These are phyloP conservation scores for Ailurus styani DNA, from an alignment of 2,113 vertebrate genomes.

Conservation along the genomic window DNA sequence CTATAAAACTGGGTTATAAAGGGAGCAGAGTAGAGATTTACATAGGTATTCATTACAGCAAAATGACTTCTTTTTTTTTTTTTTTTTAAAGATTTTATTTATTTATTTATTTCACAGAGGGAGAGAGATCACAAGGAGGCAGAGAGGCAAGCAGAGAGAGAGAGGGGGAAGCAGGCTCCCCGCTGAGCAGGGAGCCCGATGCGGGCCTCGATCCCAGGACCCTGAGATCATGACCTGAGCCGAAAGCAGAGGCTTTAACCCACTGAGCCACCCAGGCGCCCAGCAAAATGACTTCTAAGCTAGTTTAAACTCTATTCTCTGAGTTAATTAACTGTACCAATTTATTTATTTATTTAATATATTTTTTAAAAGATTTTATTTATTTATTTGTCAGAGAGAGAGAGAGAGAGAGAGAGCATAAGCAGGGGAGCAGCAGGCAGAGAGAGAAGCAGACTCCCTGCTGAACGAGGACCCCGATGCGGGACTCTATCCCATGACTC, in stretches of 20 bases:
- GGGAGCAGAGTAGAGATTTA: background rate
- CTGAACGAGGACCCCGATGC: background rate
- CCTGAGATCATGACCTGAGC: no score
- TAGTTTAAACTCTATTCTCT: background rate
- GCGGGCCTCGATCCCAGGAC: no score
- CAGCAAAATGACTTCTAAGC: background rate
- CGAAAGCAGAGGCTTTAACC: no score
- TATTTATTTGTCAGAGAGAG: background rate
- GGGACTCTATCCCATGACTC: background rate
- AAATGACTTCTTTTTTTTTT: no score
- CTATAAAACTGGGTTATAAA: background rate
- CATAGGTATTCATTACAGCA: background rate
- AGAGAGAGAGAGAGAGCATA: background rate
- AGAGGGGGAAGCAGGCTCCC: no score
- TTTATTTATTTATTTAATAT: background rate
- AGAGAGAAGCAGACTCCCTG: background rate
- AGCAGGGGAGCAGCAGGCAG: background rate
- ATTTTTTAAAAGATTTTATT: background rate
- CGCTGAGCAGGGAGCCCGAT: no score
- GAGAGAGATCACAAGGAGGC: no score
- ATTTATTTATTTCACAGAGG: no score
- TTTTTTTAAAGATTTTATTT: no score
- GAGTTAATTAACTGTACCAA: background rate
- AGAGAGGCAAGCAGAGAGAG: no score
- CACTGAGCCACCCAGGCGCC: no score